A percentile compares a stretch with the other conserved stretches of the same genome.
These are phyloP conservation scores for Dynastes grantii DNA, from an alignment of 2,888 invertebrate genomes.

Conservation along the genomic window DNA sequence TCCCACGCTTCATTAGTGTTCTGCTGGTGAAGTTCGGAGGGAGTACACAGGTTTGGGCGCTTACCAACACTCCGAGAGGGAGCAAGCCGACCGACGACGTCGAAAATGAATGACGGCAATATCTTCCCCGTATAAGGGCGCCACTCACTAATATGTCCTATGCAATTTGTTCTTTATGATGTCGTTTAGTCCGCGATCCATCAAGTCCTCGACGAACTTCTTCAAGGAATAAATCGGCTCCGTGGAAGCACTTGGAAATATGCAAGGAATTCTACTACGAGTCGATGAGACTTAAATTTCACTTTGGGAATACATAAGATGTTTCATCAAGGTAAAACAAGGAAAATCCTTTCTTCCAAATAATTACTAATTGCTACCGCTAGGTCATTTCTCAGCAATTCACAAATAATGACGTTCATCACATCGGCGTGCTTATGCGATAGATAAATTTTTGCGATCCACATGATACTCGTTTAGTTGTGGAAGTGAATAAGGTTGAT, in stretches of 20 bases:
- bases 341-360: too few species aligned
- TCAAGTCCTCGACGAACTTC: conserved; percentile 37
- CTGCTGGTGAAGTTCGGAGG: conserved; percentile 7
- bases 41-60: background rate
- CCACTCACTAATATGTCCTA: conserved; percentile 66
- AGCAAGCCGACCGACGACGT: conserved; percentile 25
- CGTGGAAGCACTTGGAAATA: conserved; percentile 9
- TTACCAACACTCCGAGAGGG: background rate
- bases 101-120: conserved; percentile 63
- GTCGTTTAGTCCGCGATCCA: conserved; percentile 50
- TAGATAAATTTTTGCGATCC: too few species aligned
- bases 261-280: background rate
- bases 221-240: conserved; percentile 23
- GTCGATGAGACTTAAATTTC: too few species aligned
- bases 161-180: conserved; percentile 69
- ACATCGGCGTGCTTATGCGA: too few species aligned
- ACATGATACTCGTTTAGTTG: too few species aligned
- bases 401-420: too few species aligned
- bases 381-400: too few species aligned
- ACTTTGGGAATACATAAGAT: too few species aligned
- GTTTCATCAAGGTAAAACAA: too few species aligned
- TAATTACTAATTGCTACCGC: too few species aligned
- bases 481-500: too few species aligned
- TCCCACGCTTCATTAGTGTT: conserved; percentile 36
- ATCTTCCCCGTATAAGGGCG: conserved; percentile 64